Conservation (phyloP, 2,888 invertebrate genomes). For the Adelphocoris suturalis region DNA sequence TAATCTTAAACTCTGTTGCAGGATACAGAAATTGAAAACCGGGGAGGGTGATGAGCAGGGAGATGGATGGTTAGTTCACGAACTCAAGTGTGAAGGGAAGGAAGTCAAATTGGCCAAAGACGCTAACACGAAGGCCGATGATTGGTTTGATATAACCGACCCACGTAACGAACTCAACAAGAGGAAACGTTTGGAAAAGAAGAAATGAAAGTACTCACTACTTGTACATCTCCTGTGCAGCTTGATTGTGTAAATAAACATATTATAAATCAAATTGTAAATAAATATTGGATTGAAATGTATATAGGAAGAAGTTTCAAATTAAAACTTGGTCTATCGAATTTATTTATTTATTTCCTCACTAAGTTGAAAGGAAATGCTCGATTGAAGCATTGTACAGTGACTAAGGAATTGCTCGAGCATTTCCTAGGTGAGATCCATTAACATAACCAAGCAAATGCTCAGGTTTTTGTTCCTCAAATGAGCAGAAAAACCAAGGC, state of each 20-base stretch:
- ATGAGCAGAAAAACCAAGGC: too few relatives aligned
- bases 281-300: background rate
- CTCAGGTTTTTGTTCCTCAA: too few relatives aligned
- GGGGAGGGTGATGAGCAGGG: slow-evolving; percentile 75
- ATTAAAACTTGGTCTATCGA: too few relatives aligned
- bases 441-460: too few relatives aligned
- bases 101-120: slow-evolving; percentile 86
- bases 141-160: slow-evolving; percentile 98
- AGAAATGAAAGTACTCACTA: slow-evolving; percentile 2
- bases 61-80: slow-evolving; percentile 76
- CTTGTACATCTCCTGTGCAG: background rate
- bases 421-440: too few relatives aligned
- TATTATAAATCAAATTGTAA: background rate
- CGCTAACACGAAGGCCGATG: slow-evolving; percentile 94
- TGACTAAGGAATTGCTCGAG: too few relatives aligned
- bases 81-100: slow-evolving; percentile 70
- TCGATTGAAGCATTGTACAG: too few relatives aligned
- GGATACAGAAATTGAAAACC: slow-evolving; percentile 48
- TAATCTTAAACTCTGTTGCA: background rate
- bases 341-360: too few relatives aligned
- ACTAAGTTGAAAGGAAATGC: too few relatives aligned
- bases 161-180: slow-evolving; percentile 97
- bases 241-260: background rate
- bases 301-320: background rate
- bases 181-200: slow-evolving; percentile 86